A percentile compares a stretch with the other conserved stretches of the same genome.
Conservation (phyloP, 2,888 invertebrate genomes). For the Agrochola litura region DNA sequence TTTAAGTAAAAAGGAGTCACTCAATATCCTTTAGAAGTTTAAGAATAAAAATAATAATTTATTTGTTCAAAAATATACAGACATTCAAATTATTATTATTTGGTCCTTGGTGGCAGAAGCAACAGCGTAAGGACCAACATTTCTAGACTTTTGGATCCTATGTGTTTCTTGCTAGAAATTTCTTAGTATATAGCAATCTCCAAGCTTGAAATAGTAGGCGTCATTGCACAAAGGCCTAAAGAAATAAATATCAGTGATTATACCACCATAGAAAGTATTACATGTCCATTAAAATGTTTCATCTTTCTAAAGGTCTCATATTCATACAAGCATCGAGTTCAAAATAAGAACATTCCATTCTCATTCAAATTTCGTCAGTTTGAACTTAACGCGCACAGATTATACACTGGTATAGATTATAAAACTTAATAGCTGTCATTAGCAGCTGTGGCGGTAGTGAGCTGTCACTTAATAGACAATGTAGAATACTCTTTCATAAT, state of each 20-base stretch:
- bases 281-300: not conserved
- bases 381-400: constrained; percentile 26
- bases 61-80: too few species aligned
- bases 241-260: not conserved
- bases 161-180: not conserved
- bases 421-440: constrained; percentile 52
- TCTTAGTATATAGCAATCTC: not conserved
- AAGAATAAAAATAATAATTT: too few species aligned
- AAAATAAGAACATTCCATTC: constrained; percentile 27
- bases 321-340: not conserved
- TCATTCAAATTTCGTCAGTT: constrained; percentile 44
- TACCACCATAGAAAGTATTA: not conserved
- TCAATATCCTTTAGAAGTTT: not conserved
- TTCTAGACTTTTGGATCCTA: not conserved
- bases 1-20: not conserved
- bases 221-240: not conserved
- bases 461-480: constrained; percentile 23
- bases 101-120: not conserved
- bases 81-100: too few species aligned
- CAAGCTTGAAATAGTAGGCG: not conserved
- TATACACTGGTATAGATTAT: constrained; percentile 44
- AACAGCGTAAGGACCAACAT: not conserved
- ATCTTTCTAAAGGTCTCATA: not conserved
- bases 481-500: constrained; percentile 21
- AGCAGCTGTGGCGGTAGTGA: constrained; percentile 23